Base-by-base conservation (phyloP, 2,797 vertebrate species). In the Pterois miles region DNA sequence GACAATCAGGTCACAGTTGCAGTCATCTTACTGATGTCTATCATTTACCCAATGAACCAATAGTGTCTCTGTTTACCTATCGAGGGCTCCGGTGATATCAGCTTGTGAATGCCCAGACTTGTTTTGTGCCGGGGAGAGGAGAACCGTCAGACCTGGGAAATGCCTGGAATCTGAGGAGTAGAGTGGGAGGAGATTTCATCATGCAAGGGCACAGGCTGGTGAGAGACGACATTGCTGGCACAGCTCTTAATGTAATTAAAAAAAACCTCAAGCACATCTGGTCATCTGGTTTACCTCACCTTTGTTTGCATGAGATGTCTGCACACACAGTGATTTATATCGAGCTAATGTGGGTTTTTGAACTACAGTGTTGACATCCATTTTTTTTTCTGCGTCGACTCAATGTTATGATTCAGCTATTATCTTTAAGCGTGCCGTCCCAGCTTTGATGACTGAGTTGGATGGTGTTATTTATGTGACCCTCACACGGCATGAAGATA, bases 111-210 rank as follows among this genome's bases (percentile, higher is more conserved):
- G 93, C 84, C 91, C 72, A 66, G 89, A 78, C 92, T 82, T 73
- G 90, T 91, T 87, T 56, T 33, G 59, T 71, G 20, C 60, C 16
- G 59, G n/a, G 23, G 16, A 80, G 74, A 80, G 54, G 71, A 78
- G 67, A 80, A 38, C 31, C 43, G 60, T 93, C 88, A 92, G 82
- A 70, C 81, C 75, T 73, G 48, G 83, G 89, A 92, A 91, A 93
- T 94, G 88, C 85, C 88, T 87, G 91, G 91, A 93, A 93, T 94
- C 81, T 77, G 65, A 85, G 81, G 78, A 78, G 75, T 33, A 54
- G 50, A 56, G 76, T 78, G 80, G 86, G 86, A 88, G 85, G 80
- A 50, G 80, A 80, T 88, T 71, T 88, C 78, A 82, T 90, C 82
- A 78, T 80, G 80, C 81, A 58, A 50, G 80, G 86, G 72, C 72